Percentiles rank a stretch among this genome's conserved stretches.
phyloP scores from a whole-genome alignment of 2,888 invertebrate species.

The Yponomeuta cagnagella region DNA sequence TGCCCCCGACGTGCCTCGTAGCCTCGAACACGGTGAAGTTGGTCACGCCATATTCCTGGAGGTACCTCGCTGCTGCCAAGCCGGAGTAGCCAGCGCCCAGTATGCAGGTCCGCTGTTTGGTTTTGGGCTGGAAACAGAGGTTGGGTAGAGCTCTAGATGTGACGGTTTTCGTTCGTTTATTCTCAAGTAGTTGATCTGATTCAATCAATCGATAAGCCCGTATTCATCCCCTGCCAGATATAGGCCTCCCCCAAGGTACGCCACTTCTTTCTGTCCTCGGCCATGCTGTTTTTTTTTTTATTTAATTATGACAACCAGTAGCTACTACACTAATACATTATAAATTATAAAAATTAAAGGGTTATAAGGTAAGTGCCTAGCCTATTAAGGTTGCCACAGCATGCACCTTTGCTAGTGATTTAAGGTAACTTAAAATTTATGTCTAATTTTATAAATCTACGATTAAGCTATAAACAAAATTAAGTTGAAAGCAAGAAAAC shows the following conservation, averaged over 20 bases:
- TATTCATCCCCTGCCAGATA: neutral
- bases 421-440: no score
- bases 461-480: no score
- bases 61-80: slow-evolving; percentile 78
- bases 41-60: slow-evolving; percentile 63
- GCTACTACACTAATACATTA: no score
- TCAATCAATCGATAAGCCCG: no score
- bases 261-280: neutral
- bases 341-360: no score
- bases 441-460: no score
- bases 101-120: slow-evolving; percentile 55
- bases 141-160: neutral
- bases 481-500: no score
- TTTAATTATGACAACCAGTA: no score
- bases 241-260: neutral
- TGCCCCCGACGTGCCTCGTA: slow-evolving; percentile 81
- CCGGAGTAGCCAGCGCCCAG: slow-evolving; percentile 88
- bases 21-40: slow-evolving; percentile 82
- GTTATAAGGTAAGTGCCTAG: no score
- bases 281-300: neutral
- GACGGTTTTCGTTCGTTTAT: neutral
- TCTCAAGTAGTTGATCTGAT: neutral
- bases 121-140: slow-evolving; percentile 32
- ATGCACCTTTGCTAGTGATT: no score
- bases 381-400: no score